phyloP scores from a whole-genome alignment of 2,888 invertebrate genomes.

The Hypomecis atomaria region DNA sequence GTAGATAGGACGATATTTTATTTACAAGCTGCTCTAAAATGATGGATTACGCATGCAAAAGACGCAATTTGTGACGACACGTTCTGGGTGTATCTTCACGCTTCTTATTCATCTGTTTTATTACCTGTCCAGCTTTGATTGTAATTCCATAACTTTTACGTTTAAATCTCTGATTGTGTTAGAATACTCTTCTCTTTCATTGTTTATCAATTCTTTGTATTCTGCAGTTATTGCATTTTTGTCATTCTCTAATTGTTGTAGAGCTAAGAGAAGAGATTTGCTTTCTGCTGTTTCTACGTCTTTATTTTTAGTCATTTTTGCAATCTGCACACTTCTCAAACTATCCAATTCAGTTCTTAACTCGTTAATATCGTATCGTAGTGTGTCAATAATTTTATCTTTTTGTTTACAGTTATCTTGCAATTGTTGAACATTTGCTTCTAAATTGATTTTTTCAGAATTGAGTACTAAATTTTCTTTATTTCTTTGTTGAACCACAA shows the following conservation, averaged over 20 bases:
- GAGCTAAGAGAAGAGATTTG: slow-evolving; percentile 67
- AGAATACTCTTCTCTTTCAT: slow-evolving; percentile 79
- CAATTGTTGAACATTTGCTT: slow-evolving; percentile 60
- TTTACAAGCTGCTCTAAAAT: slow-evolving; percentile 51
- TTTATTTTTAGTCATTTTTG: slow-evolving; percentile 53
- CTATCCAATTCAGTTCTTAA: slow-evolving; percentile 57
- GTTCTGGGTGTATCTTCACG: slow-evolving; percentile 15
- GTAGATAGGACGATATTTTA: slow-evolving; percentile 48
- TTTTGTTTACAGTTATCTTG: slow-evolving; percentile 62
- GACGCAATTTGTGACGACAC: background rate
- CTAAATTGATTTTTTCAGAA: slow-evolving; percentile 65
- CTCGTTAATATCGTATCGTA: slow-evolving; percentile 54
- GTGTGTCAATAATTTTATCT: slow-evolving; percentile 55
- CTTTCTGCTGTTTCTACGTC: slow-evolving; percentile 71
- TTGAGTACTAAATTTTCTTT: slow-evolving; percentile 65
- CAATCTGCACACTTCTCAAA: slow-evolving; percentile 50
- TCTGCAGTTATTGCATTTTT: slow-evolving; percentile 72
- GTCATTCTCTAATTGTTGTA: slow-evolving; percentile 74
- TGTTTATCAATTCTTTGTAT: slow-evolving; percentile 78
- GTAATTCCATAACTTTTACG: slow-evolving; percentile 62
- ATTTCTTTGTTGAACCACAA: slow-evolving; percentile 64
- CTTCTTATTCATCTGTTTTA: slow-evolving; percentile 20
- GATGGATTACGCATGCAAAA: slow-evolving; percentile 52
- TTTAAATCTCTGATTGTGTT: slow-evolving; percentile 67
- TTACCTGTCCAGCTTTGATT: slow-evolving; percentile 70